Evolutionary conservation across 2,113 vertebrate species (phyloP).

Genomic region (Formicarius rufipectus): DNA sequence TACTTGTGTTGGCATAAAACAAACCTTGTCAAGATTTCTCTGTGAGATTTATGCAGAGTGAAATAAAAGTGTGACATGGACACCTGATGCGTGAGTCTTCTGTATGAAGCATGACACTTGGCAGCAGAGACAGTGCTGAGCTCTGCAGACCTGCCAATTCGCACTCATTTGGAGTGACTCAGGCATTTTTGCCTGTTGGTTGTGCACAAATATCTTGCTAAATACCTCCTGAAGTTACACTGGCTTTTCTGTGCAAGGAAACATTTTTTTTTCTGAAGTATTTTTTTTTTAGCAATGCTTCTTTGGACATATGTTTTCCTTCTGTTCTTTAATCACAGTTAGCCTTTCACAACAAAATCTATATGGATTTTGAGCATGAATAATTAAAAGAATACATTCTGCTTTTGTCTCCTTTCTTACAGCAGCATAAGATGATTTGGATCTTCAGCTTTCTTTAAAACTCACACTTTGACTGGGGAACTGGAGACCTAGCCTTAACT

Average conservation of each 20-base stretch:
- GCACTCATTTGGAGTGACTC: constrained; percentile 61
- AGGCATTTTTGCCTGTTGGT: constrained; percentile 57
- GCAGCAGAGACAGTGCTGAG: constrained; percentile 56
- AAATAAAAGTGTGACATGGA: constrained; percentile 65
- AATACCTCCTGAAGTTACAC: constrained; percentile 11
- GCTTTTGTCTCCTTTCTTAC: background rate
- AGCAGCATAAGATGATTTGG: background rate
- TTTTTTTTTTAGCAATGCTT: constrained; percentile 49
- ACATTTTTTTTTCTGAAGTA: background rate
- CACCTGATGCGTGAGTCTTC: constrained; percentile 65
- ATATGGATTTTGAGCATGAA: constrained; percentile 45
- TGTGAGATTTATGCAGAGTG: constrained; percentile 69
- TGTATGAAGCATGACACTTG: constrained; percentile 66
- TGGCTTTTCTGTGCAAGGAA: background rate
- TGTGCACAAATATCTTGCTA: constrained; percentile 37
- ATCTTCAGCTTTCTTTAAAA: background rate
- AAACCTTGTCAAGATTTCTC: constrained; percentile 67
- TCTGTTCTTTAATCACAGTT: constrained; percentile 63
- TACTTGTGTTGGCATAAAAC: constrained; percentile 57
- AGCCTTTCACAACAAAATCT: constrained; percentile 58
- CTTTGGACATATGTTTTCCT: constrained; percentile 59
- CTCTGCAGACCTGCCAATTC: constrained; percentile 63
- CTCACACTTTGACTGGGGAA: background rate
- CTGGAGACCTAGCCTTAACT: background rate
- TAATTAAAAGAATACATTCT: constrained; percentile 8